A percentile compares a stretch with the other conserved stretches of the same genome.
Conservation (phyloP, 37 sponge, comb jelly and placozoan genomes). For the Crambe crambe region DNA sequence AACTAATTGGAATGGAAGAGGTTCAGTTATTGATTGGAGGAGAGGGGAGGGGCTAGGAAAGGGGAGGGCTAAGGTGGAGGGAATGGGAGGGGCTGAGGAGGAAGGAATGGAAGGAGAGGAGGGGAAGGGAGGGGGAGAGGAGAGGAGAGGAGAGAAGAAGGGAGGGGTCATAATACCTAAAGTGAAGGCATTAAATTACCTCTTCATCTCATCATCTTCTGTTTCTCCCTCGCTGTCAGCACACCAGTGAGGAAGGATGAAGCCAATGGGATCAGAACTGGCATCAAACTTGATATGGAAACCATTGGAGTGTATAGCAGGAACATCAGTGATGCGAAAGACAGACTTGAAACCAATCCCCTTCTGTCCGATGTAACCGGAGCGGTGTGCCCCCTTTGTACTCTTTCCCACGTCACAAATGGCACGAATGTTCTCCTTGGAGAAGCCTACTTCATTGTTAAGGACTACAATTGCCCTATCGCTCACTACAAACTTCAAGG, state of each 20-base stretch:
- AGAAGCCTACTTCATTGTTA: slow-evolving; percentile 73
- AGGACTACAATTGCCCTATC: slow-evolving; percentile 21
- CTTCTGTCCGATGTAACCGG: slow-evolving; percentile 76
- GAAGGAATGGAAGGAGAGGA: too few relatives aligned
- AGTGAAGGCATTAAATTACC: too few relatives aligned
- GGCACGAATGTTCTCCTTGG: slow-evolving; percentile 61
- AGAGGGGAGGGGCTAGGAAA: too few relatives aligned
- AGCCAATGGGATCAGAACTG: slow-evolving; percentile 59
- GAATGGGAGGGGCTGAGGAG: too few relatives aligned
- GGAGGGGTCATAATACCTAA: too few relatives aligned
- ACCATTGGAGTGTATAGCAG: slow-evolving; percentile 63
- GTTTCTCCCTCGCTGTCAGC: background rate
- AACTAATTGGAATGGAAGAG: slow-evolving; percentile 13
- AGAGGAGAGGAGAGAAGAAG: too few relatives aligned
- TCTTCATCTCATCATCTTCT: too few relatives aligned
- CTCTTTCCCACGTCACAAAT: slow-evolving; percentile 72
- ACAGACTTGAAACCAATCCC: slow-evolving; percentile 81
- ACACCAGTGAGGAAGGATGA: slow-evolving; percentile 70
- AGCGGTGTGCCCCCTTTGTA: slow-evolving; percentile 54
- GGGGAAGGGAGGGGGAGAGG: too few relatives aligned
- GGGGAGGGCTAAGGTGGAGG: too few relatives aligned
- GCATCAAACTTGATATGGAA: slow-evolving; percentile 65
- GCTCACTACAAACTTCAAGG: slow-evolving; percentile 52
- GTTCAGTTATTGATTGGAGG: too few relatives aligned
- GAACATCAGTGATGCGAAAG: slow-evolving; percentile 63